Base-by-base conservation (phyloP, 2,888 invertebrate genomes). In the Mythimna pallens region DNA sequence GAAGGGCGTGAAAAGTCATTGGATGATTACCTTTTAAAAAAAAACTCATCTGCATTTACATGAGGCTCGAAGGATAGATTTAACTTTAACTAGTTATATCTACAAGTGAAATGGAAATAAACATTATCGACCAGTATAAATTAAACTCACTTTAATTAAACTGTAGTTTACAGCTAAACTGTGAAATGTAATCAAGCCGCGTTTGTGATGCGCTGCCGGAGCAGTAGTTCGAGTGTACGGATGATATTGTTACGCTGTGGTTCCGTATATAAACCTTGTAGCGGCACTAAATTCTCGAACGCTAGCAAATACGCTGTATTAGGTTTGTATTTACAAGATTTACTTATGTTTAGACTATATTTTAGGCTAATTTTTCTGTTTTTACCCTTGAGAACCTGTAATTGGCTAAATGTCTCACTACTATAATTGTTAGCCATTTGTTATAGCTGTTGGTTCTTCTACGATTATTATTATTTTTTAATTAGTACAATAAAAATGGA, bases 171-270 rank as follows among this genome's bases (percentile, higher is more conserved):
- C 8, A 34, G 58, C 34, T 34, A 5, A 34, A 30, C n/a, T 54
- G 54, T 22, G 54, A 54, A 30, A 58, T 58, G 58, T 58, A 58
- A 58, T 58, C 30, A 58, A 34, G 30, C 9, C 58, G 30, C 30
- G 9, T 20, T 58, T n/a, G 50, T 52, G 20, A 34, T 20, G 30
- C 30, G 30, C 17, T 10, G 20, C 30, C 3, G 30, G 57, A 30
- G 57, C 17, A 30, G 57, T 20, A 17, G 30, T 20, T 34, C 58
- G 30, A 4, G 3, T 34, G 20, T 34, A 9, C 30, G 58, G 30
- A 30, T 14, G 17, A 58, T 58, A 58, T 58, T 58, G 30, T 58
- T 34, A 20, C 22, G 1, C 17, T 20, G 58, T 58, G 9, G 30
- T 58, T 58, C 20, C 58, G 57, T 17, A 58, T 57, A 30, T 58